A percentile compares a stretch with the other conserved stretches of the same genome.
Evolutionary conservation across 2,113 vertebrate genomes (phyloP).

Genomic region (Microcebus ravelobensis): DNA sequence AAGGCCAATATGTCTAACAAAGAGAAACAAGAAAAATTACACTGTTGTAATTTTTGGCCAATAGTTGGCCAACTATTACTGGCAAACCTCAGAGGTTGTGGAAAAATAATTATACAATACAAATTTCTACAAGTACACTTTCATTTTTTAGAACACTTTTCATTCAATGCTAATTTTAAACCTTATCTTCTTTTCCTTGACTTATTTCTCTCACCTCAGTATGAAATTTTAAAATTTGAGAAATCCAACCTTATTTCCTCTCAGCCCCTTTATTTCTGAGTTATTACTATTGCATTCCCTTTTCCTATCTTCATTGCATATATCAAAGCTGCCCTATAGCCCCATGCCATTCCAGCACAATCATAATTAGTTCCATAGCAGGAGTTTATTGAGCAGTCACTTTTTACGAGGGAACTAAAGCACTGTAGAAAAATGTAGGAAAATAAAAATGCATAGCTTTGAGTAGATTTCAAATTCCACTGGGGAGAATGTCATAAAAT

Average conservation of each 20-base stretch:
- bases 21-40: neutral
- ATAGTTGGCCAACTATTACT: neutral
- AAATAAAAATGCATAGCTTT: neutral
- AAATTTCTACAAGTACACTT: neutral
- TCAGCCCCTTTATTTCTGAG: neutral
- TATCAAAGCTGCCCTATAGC: neutral
- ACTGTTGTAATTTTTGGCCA: neutral
- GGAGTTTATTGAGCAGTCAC: neutral
- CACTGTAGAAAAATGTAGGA: neutral
- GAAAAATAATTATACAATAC: neutral
- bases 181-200: neutral
- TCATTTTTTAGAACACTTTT: neutral
- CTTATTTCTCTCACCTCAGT: neutral
- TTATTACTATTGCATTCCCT: neutral
- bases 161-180: neutral
- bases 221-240: neutral
- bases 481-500: neutral
- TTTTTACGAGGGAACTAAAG: neutral
- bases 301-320: neutral
- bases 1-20: neutral
- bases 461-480: neutral
- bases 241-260: neutral
- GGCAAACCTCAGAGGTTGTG: neutral
- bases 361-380: neutral
- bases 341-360: neutral